Conservation (phyloP, 2,797 vertebrate genomes). For the Uromys caudimaculatus region DNA sequence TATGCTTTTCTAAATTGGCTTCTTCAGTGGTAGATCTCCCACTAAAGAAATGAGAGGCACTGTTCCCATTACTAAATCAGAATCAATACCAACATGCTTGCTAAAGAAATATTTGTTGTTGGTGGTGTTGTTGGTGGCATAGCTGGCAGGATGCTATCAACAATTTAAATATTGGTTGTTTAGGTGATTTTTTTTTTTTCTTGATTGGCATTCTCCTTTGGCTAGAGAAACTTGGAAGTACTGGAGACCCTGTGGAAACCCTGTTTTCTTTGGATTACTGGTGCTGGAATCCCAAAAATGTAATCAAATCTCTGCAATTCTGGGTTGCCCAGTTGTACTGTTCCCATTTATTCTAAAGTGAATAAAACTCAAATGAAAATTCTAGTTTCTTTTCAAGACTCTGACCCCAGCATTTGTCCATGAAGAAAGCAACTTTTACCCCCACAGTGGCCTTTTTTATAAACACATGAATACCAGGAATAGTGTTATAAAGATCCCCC, state of each 20-base stretch:
- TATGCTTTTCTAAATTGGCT: neutral
- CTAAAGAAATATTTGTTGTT: neutral
- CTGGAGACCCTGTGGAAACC: neutral
- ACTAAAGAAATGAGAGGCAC: neutral
- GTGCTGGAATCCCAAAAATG: neutral
- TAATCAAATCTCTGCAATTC: neutral
- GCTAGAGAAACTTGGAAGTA: neutral
- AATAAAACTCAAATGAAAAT: neutral
- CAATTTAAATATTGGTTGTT: neutral
- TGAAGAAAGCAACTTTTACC: neutral
- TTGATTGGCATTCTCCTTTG: neutral
- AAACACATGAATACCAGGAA: neutral
- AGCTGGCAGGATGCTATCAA: neutral
- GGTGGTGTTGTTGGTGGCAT: neutral
- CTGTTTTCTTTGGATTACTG: neutral
- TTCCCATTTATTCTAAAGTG: neutral
- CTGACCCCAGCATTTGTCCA: neutral
- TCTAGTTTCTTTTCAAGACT: neutral
- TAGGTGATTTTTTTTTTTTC: neutral
- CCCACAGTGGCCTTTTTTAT: neutral
- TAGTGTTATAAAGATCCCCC: neutral
- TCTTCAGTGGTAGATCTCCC: neutral
- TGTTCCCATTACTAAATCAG: neutral
- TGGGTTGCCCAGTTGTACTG: neutral
- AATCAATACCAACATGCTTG: neutral